These are phyloP conservation scores for Meteorus cinctellus DNA, from an alignment of 2,888 invertebrate genomes.

Conservation along the genomic window DNA sequence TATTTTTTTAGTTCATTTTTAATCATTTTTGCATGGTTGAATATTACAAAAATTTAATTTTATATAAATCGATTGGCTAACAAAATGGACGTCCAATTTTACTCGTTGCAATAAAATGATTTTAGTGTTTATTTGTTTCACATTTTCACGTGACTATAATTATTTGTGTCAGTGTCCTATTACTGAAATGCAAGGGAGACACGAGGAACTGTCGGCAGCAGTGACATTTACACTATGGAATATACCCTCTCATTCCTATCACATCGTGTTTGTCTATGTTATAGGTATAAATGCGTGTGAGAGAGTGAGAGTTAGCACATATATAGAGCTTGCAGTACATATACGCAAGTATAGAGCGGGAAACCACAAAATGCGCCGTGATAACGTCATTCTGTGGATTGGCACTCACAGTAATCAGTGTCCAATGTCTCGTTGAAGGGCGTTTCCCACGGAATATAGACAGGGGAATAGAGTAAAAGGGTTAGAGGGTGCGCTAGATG, in stretches of 20 bases:
- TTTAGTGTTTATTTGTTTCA: slow-evolving; percentile 4
- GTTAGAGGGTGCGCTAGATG: not conserved
- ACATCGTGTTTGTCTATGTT: not conserved
- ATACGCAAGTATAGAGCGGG: slow-evolving; percentile 50
- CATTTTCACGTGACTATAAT: not conserved
- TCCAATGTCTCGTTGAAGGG: slow-evolving; percentile 24
- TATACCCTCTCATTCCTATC: slow-evolving; percentile 1
- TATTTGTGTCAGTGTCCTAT: slow-evolving; percentile 52
- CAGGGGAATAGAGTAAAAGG: not conserved
- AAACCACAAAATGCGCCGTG: slow-evolving; percentile 59
- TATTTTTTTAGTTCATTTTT: not conserved
- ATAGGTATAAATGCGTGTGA: slow-evolving; percentile 48
- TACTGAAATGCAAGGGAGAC: slow-evolving; percentile 54
- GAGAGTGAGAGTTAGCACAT: not conserved
- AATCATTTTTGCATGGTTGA: not conserved
- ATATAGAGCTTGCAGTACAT: not conserved
- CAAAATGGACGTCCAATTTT: no score
- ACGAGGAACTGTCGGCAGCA: slow-evolving; percentile 56
- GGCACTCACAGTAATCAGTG: slow-evolving; percentile 37
- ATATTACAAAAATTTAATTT: not conserved
- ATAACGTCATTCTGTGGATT: slow-evolving; percentile 62
- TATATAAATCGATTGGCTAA: no score
- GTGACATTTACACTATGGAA: slow-evolving; percentile 50
- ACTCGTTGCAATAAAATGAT: not conserved
- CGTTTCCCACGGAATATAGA: slow-evolving; percentile 8